These are phyloP conservation scores for Heterotis niloticus DNA, from an alignment of 2,113 vertebrate species.

Conservation along the genomic window DNA sequence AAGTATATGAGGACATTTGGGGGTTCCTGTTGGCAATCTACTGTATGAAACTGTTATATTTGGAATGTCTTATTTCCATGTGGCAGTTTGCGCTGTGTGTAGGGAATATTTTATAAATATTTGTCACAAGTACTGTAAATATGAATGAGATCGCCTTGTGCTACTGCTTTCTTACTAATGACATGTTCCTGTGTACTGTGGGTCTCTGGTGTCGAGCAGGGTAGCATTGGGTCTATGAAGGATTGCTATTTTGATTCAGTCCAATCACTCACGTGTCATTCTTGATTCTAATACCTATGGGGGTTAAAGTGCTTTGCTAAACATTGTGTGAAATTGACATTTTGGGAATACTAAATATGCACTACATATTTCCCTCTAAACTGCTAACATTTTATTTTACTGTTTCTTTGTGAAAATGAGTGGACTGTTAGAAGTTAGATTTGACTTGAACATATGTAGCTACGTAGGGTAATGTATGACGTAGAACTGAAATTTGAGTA, in stretches of 20 bases:
- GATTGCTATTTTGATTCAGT: neutral
- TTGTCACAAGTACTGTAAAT: conserved; percentile 35
- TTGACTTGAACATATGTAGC: conserved; percentile 61
- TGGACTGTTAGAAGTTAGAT: conserved; percentile 61
- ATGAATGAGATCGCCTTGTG: conserved; percentile 20
- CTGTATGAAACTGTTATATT: conserved; percentile 13
- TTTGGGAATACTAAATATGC: conserved; percentile 64
- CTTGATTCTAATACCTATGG: conserved; percentile 25
- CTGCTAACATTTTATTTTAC: conserved; percentile 1
- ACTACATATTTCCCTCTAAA: conserved; percentile 64
- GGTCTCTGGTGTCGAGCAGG: conserved; percentile 44
- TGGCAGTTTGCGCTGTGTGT: conserved; percentile 59
- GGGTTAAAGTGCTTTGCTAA: neutral
- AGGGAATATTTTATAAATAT: conserved; percentile 42
- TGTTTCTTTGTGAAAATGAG: conserved; percentile 42
- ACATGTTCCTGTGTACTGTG: conserved; percentile 52
- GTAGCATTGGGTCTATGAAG: neutral
- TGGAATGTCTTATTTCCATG: conserved; percentile 45
- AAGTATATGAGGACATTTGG: neutral
- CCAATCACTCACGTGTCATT: neutral
- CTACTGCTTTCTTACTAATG: conserved; percentile 23
- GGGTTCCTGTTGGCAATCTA: neutral
- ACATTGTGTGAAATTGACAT: neutral
- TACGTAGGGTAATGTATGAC: conserved; percentile 61
- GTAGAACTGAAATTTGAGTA: conserved; percentile 66